These are phyloP conservation scores for Calameuta idolon DNA, from an alignment of 2,888 invertebrate species.

Conservation along the genomic window DNA sequence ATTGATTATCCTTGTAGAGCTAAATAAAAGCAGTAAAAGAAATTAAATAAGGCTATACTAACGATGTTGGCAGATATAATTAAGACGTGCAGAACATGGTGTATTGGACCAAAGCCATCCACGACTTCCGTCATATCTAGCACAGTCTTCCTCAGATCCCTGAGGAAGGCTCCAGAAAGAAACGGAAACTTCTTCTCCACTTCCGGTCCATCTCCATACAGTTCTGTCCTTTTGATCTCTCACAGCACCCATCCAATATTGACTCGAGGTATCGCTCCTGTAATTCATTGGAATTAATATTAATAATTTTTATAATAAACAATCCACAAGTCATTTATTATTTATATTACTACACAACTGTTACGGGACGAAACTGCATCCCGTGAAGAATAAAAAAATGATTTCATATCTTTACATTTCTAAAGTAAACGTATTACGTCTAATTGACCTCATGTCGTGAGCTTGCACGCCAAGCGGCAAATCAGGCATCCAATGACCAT, in stretches of 20 bases:
- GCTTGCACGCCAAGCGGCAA: no score
- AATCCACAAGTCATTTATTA: no score
- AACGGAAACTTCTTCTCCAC: constrained; percentile 87
- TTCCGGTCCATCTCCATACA: constrained; percentile 89
- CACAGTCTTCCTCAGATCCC: constrained; percentile 86
- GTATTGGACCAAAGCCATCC: constrained; percentile 97
- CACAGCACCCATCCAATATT: constrained; percentile 95
- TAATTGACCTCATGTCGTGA: no score
- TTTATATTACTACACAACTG: no score
- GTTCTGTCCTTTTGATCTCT: constrained; percentile 82
- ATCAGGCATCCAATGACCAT: no score
- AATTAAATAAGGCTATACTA: constrained; percentile 67
- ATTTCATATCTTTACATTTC: no score
- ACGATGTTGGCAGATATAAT: constrained; percentile 95
- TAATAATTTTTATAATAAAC: no score
- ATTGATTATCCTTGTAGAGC: constrained; percentile 6
- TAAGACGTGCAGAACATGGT: constrained; percentile 84
- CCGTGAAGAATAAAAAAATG: no score
- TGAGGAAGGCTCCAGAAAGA: constrained; percentile 91
- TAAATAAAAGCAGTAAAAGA: constrained; percentile 20
- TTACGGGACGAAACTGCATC: no score
- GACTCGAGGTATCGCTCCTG: constrained; percentile 89
- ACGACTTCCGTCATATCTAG: constrained; percentile 90
- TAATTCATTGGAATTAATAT: not conserved
- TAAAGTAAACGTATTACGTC: no score